These are phyloP conservation scores for Apaloderma vittatum DNA, from an alignment of 2,113 vertebrate species.

Conservation along the genomic window DNA sequence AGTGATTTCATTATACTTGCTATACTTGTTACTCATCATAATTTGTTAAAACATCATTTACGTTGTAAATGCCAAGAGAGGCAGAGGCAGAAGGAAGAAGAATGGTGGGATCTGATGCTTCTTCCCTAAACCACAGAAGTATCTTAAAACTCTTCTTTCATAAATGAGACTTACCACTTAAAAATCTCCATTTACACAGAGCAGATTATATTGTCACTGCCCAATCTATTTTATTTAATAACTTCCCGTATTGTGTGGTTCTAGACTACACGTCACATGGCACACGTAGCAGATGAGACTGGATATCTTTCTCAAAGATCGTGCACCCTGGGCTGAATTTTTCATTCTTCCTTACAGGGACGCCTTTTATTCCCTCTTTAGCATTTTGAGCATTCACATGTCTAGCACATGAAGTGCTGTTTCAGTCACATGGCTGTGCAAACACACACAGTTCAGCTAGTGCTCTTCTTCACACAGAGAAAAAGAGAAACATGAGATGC, in stretches of 20 bases:
- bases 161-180: neutral
- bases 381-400: neutral
- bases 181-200: constrained; percentile 19
- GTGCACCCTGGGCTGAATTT: neutral
- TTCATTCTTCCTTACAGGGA: neutral
- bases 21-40: neutral
- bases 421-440: constrained; percentile 7
- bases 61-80: neutral
- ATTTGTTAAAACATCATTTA: neutral
- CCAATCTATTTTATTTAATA: neutral
- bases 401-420: neutral
- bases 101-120: neutral
- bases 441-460: neutral
- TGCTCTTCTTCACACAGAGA: neutral
- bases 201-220: neutral
- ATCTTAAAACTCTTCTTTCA: neutral
- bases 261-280: constrained; percentile 1
- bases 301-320: neutral
- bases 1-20: neutral
- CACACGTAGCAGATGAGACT: neutral
- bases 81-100: neutral
- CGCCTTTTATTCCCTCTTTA: neutral
- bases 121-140: neutral
- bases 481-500: neutral
- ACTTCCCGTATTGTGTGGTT: neutral